Evolutionary conservation across 2,113 vertebrate genomes (phyloP).

Genomic region (Climacteris rufus): DNA sequence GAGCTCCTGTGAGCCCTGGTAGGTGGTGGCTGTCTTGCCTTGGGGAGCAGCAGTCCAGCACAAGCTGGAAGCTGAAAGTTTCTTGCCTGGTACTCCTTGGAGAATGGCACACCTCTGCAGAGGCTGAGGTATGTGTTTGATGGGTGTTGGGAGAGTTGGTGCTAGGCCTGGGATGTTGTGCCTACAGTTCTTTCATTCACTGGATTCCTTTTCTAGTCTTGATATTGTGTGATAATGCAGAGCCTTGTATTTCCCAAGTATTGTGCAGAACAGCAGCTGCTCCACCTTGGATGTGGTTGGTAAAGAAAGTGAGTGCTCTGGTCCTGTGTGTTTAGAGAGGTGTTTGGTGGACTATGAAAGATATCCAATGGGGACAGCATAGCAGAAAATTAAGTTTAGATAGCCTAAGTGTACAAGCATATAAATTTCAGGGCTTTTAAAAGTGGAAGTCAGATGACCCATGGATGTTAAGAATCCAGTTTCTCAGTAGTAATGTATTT

Average conservation of each 20-base stretch:
- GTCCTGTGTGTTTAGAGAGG: neutral
- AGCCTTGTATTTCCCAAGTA: neutral
- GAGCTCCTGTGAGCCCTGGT: neutral
- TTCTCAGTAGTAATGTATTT: neutral
- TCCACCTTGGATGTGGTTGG: neutral
- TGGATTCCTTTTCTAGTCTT: neutral
- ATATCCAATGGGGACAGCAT: neutral
- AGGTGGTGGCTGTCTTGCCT: neutral
- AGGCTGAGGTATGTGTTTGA: neutral
- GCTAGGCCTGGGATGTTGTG: neutral
- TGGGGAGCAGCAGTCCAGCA: neutral
- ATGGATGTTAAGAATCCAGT: neutral
- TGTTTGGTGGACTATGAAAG: neutral
- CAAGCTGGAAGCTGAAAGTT: neutral
- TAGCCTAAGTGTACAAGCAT: neutral
- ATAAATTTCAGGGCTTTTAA: neutral
- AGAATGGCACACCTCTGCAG: neutral
- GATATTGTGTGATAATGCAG: neutral
- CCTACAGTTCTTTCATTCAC: neutral
- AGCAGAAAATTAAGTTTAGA: neutral
- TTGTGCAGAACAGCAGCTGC: neutral
- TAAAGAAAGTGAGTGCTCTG: neutral
- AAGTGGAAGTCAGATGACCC: neutral
- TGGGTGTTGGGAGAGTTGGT: neutral
- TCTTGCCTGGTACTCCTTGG: neutral